Percentiles rank a stretch among this genome's conserved stretches.
Conservation (phyloP, 2,888 invertebrate genomes). For the Heteromyza rotundicornis region DNA sequence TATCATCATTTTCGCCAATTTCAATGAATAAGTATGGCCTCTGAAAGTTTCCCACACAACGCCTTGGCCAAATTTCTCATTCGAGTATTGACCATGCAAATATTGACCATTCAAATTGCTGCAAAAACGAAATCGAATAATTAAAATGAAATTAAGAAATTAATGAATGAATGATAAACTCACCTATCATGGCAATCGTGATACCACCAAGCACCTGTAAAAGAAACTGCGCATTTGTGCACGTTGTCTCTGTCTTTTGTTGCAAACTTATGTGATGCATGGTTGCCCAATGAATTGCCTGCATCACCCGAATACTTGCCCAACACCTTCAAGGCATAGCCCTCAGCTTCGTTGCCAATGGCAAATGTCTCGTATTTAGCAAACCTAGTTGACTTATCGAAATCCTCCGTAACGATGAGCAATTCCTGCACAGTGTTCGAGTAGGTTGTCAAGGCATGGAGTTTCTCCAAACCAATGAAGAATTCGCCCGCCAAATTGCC, state of each 20-base stretch:
- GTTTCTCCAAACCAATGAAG: conserved; percentile 17
- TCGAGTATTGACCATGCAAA: too few relatives aligned
- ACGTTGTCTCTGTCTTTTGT: conserved; percentile 23
- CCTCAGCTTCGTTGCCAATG: conserved; percentile 15
- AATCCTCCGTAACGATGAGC: conserved; percentile 37
- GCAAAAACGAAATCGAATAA: too few relatives aligned
- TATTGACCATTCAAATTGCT: too few relatives aligned
- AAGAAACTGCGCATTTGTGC: too few relatives aligned
- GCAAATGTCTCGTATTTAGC: conserved; percentile 19
- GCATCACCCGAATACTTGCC: conserved; percentile 19
- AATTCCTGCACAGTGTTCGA: conserved; percentile 19
- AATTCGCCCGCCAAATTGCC: conserved; percentile 20
- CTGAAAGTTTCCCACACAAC: too few relatives aligned
- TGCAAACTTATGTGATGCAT: conserved; percentile 17
- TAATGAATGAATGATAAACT: too few relatives aligned
- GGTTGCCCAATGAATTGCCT: conserved; percentile 22
- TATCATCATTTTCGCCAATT: too few relatives aligned
- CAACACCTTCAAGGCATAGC: conserved; percentile 7
- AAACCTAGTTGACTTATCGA: conserved; percentile 21
- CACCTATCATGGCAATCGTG: too few relatives aligned
- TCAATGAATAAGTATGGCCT: too few relatives aligned
- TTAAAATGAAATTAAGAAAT: too few relatives aligned
- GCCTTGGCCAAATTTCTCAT: too few relatives aligned
- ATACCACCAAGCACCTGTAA: too few relatives aligned
- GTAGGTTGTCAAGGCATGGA: conserved; percentile 15